A percentile compares a stretch with the other conserved stretches of the same genome.
Conservation (phyloP, 2,888 invertebrate species). For the Caenorhabditis parvicauda region DNA sequence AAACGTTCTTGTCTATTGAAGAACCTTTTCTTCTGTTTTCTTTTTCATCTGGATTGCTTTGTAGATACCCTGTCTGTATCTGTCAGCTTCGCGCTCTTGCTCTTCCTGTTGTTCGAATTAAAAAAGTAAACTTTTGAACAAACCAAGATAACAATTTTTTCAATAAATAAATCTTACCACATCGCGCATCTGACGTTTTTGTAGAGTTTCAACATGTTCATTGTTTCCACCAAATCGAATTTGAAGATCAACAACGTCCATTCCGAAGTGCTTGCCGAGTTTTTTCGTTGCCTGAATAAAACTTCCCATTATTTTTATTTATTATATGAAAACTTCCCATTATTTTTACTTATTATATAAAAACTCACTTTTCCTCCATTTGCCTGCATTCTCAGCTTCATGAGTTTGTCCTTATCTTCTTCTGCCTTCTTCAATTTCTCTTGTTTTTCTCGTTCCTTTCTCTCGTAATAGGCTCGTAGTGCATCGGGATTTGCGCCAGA, state of each 20-base stretch:
- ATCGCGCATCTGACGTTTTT: slow-evolving; percentile 43
- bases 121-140: neutral
- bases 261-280: slow-evolving; percentile 51
- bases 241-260: slow-evolving; percentile 47
- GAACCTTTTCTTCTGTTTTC: slow-evolving; percentile 23
- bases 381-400: slow-evolving; percentile 45
- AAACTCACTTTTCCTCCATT: slow-evolving; percentile 43
- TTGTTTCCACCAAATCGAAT: slow-evolving; percentile 44
- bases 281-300: slow-evolving; percentile 50
- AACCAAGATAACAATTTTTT: no score
- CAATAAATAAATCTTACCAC: slow-evolving; percentile 17
- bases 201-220: slow-evolving; percentile 34
- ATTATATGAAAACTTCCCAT: no score
- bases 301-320: neutral
- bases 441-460: slow-evolving; percentile 26
- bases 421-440: slow-evolving; percentile 28
- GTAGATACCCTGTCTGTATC: slow-evolving; percentile 35
- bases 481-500: slow-evolving; percentile 14
- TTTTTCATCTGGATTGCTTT: slow-evolving; percentile 37
- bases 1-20: neutral
- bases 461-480: slow-evolving; percentile 34
- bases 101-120: slow-evolving; percentile 28
- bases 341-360: no score
- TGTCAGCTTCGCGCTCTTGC: slow-evolving; percentile 24
- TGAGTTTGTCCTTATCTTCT: slow-evolving; percentile 40